These are phyloP conservation scores for Muraenolepis orangiensis DNA, from an alignment of 2,797 vertebrate species.

Conservation along the genomic window DNA sequence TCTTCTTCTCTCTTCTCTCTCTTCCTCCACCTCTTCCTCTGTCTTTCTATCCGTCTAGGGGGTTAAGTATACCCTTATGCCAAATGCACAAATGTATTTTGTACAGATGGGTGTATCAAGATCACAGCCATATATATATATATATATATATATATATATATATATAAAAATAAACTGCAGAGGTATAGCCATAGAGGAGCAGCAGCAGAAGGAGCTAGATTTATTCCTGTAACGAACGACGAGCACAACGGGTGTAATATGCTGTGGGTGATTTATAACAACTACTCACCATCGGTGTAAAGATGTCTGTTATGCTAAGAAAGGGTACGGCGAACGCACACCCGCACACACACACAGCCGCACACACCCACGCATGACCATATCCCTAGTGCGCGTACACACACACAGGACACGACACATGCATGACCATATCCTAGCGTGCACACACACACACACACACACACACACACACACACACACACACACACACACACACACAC, in stretches of 20 bases:
- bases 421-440: background rate
- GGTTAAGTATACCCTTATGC: background rate
- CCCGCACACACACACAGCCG: background rate
- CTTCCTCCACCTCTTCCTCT: too few species aligned
- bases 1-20: background rate
- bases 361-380: conserved; percentile 5
- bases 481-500: conserved; percentile 25
- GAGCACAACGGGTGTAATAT: too few species aligned
- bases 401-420: too few species aligned
- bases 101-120: background rate
- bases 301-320: background rate
- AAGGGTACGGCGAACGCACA: background rate
- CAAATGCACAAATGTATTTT: background rate
- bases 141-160: too few species aligned
- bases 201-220: too few species aligned
- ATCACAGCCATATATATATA: background rate
- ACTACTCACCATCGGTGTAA: background rate
- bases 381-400: background rate
- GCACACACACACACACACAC: conserved; percentile 7
- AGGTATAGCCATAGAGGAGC: background rate
- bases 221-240: too few species aligned
- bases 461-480: conserved; percentile 17
- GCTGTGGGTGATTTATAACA: too few species aligned
- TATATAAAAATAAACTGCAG: background rate
- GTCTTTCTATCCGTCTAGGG: background rate